A percentile compares a stretch with the other conserved stretches of the same genome.
Conservation (phyloP, 2,888 invertebrate genomes). For the Drosophila villosipedis region DNA sequence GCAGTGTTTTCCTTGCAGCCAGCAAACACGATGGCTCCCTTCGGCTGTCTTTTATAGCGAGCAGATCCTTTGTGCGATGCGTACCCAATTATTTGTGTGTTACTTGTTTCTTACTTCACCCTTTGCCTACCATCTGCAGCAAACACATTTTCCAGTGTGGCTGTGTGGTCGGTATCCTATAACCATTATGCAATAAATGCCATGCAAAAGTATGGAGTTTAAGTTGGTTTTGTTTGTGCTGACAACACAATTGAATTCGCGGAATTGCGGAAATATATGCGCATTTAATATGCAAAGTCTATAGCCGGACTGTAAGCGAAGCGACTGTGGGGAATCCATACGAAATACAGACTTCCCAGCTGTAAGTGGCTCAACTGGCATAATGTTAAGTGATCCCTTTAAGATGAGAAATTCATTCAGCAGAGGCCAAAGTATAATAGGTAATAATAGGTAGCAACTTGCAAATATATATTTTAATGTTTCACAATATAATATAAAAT, state of each 20-base stretch:
- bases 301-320: slow-evolving; percentile 1
- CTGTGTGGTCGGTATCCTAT: background rate
- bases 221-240: slow-evolving; percentile 45
- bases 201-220: slow-evolving; percentile 26
- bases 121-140: slow-evolving; percentile 22
- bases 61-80: slow-evolving; percentile 55
- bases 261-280: slow-evolving; percentile 54
- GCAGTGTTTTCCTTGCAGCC: slow-evolving; percentile 9
- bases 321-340: background rate
- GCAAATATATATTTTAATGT: background rate
- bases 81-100: slow-evolving; percentile 69
- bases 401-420: background rate
- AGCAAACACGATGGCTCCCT: background rate
- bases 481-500: background rate
- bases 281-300: slow-evolving; percentile 57
- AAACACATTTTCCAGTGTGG: background rate
- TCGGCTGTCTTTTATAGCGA: slow-evolving; percentile 9
- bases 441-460: background rate
- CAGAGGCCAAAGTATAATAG: background rate
- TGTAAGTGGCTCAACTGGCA: background rate
- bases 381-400: background rate
- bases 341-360: slow-evolving; percentile 5
- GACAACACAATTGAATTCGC: slow-evolving; percentile 54
- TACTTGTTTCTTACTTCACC: slow-evolving; percentile 52
- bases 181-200: slow-evolving; percentile 40